Evolutionary conservation across 2,888 invertebrate species (phyloP).

Genomic region (Orchesellides sinensis): DNA sequence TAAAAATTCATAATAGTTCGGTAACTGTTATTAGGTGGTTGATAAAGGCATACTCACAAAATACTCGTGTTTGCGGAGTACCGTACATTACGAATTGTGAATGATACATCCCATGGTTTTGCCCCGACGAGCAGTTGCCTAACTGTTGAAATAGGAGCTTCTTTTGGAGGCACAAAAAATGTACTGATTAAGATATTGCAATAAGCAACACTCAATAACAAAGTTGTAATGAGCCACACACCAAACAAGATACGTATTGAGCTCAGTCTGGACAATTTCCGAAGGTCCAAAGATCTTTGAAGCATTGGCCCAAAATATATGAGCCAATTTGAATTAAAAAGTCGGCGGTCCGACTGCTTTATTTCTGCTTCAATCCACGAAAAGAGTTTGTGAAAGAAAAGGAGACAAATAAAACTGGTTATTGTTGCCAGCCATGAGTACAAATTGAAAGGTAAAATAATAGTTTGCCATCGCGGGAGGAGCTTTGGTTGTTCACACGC

Average conservation of each 20-base stretch:
- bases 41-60: too few relatives aligned
- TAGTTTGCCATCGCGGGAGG: background rate
- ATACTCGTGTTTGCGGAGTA: too few relatives aligned
- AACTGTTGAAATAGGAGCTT: background rate
- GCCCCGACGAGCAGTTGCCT: background rate
- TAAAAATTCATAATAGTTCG: too few relatives aligned
- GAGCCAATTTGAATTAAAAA: background rate
- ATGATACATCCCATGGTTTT: background rate
- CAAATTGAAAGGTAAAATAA: background rate
- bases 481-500: slow-evolving; percentile 1
- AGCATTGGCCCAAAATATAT: background rate
- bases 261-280: background rate
- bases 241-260: background rate
- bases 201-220: background rate
- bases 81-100: background rate
- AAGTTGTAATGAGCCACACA: background rate
- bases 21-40: too few relatives aligned
- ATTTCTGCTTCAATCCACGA: background rate
- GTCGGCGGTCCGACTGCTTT: background rate
- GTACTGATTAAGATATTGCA: slow-evolving; percentile 15
- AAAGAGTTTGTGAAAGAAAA: background rate
- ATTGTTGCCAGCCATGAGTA: background rate
- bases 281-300: slow-evolving; percentile 1
- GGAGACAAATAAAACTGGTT: background rate
- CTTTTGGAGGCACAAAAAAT: slow-evolving; percentile 3